Evolutionary conservation across 2,888 invertebrate genomes (phyloP), one percentile per base, ranked within the genome.

Genomic region (Cerastis rubricosa): DNA sequence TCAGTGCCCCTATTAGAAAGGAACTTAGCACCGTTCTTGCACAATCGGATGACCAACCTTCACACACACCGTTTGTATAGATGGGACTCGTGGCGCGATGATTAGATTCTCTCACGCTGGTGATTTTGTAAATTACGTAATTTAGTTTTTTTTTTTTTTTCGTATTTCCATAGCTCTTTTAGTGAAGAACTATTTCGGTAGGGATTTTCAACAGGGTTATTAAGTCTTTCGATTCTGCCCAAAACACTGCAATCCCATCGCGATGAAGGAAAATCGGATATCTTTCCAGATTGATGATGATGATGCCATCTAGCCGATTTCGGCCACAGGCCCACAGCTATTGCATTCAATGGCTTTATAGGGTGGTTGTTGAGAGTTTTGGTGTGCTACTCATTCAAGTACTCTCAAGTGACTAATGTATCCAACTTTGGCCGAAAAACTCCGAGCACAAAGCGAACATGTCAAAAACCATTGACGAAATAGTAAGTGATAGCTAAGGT

Each of bases 1-100:
- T 85, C 79, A 74, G 51, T 75, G 67, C 73, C 65, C 78, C 85
- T 51, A 69, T 80, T 85, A 86, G 88, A 89, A 88, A 78, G 89
- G 87, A 86, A 84, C 75, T 71, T 40, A 74, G 74, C 66, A 57
- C 51, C 11, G 70, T 66, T 77, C 76, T 86, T 86, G 71, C 87
- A 70, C 85, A 85, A 86, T 76, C 43, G 25, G 68, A 76, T 80
- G 73, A 78, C 85, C 76, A 82, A 85, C 71, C 79, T 82, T 81
- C 59, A 45, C 72, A 40, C 54, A 6, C 14, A 51, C 43, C 57
- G 25, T 47, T 51, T 78, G 59, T 74, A 51, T 71, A 71, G 49
- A 61, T 43, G 63, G 63, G 47, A 17, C 45, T 57, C 14, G 74
- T 49, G 63, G 49, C 29, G 68, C 68, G 54, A 35, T 76, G 54